Evolutionary conservation across 2,888 invertebrate species (phyloP).

Genomic region (Dolomedes plantarius): DNA sequence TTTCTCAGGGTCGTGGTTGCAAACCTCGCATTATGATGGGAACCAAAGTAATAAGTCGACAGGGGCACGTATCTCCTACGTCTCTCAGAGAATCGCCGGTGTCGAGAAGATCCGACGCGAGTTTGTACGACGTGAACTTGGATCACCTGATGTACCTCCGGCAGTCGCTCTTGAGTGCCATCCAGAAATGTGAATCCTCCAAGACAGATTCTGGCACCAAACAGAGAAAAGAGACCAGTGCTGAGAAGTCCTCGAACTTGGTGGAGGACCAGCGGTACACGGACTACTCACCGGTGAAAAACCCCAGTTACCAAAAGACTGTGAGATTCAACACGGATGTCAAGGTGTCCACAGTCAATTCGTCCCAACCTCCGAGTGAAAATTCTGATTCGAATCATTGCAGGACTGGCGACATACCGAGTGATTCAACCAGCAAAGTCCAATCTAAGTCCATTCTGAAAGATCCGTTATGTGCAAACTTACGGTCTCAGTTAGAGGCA

Average conservation of each 20-base stretch:
- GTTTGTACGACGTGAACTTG: slow-evolving; percentile 73
- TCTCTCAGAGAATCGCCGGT: slow-evolving; percentile 48
- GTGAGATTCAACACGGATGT: slow-evolving; percentile 73
- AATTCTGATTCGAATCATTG: slow-evolving; percentile 7
- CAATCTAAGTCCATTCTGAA: slow-evolving; percentile 73
- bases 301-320: slow-evolving; percentile 68
- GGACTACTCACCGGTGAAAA: slow-evolving; percentile 18
- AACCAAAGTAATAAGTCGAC: slow-evolving; percentile 74
- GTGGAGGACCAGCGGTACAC: slow-evolving; percentile 39
- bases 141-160: slow-evolving; percentile 75
- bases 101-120: slow-evolving; percentile 63
- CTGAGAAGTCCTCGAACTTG: not conserved
- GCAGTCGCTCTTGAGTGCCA: slow-evolving; percentile 75
- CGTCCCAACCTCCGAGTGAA: slow-evolving; percentile 16
- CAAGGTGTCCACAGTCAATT: slow-evolving; percentile 45
- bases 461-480: slow-evolving; percentile 73
- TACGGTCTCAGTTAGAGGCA: slow-evolving; percentile 72
- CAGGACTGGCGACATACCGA: not conserved
- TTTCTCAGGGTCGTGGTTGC: slow-evolving; percentile 28
- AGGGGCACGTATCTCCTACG: slow-evolving; percentile 41
- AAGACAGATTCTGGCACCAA: slow-evolving; percentile 40
- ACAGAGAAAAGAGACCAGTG: not conserved
- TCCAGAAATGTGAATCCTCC: slow-evolving; percentile 74
- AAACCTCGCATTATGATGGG: slow-evolving; percentile 76
- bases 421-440: not conserved